A percentile compares a stretch with the other conserved stretches of the same genome.
Evolutionary conservation across 2,113 vertebrate species (phyloP).

Genomic region (Pyrgilauda ruficollis): DNA sequence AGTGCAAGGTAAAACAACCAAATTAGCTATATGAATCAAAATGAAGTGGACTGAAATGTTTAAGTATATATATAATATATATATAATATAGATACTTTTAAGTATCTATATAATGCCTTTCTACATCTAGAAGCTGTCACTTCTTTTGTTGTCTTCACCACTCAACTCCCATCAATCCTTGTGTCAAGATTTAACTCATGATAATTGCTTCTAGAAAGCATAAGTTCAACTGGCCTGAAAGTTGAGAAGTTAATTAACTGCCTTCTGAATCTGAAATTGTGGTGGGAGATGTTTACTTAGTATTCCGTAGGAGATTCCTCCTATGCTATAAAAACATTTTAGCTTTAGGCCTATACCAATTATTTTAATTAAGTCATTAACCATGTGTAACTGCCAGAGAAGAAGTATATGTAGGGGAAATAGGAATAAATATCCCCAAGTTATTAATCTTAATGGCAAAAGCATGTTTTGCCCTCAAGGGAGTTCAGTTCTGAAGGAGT

Average conservation of each 20-base stretch:
- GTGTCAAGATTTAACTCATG: background rate
- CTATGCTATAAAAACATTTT: slow-evolving; percentile 10
- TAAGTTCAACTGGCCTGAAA: background rate
- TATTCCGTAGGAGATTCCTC: slow-evolving; percentile 15
- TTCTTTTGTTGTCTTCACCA: background rate
- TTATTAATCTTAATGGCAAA: background rate
- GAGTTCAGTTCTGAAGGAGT: background rate
- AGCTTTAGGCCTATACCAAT: slow-evolving; percentile 30
- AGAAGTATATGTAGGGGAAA: background rate
- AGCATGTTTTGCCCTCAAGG: background rate
- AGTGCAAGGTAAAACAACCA: background rate
- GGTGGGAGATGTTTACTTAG: slow-evolving; percentile 34
- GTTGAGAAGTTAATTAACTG: slow-evolving; percentile 20
- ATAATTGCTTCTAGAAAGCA: background rate
- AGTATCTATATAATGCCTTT: background rate
- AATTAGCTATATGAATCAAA: background rate
- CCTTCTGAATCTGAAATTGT: slow-evolving; percentile 27
- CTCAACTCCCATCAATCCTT: background rate
- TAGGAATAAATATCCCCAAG: background rate
- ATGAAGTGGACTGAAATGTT: background rate
- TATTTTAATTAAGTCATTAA: slow-evolving; percentile 60
- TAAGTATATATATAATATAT: background rate
- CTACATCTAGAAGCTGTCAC: background rate
- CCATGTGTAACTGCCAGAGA: background rate
- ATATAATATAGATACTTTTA: background rate